Percentiles rank a stretch among this genome's conserved stretches.
Conservation (phyloP, 2,888 invertebrate species). For the Dynastes maya region DNA sequence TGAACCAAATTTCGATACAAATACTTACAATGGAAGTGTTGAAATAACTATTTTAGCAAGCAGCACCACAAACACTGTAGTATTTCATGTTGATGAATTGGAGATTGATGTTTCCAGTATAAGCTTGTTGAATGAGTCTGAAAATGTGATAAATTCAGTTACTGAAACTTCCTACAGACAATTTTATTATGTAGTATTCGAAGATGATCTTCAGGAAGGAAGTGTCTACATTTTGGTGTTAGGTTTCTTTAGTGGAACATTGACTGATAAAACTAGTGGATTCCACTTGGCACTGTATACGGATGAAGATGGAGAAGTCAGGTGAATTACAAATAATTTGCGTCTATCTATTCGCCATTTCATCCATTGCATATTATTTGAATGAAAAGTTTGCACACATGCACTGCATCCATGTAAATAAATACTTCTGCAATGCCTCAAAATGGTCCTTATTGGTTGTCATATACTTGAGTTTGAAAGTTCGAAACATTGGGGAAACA, state of each 20-base stretch:
- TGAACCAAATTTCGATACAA: conserved; percentile 43
- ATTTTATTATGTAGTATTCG: conserved; percentile 20
- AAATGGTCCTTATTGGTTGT: no score
- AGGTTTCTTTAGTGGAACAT: conserved; percentile 20
- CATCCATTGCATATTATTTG: no score
- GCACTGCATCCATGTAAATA: no score
- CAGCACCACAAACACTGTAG: conserved; percentile 3
- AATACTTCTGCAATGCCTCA: no score
- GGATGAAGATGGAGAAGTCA: conserved; percentile 14
- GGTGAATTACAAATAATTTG: neutral
- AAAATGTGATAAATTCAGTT: neutral
- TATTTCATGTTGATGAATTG: conserved; percentile 24
- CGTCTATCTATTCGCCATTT: no score
- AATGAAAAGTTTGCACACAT: no score
- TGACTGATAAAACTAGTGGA: conserved; percentile 35
- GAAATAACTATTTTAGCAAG: neutral
- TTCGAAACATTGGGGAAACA: no score
- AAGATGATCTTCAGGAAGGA: neutral
- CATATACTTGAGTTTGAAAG: no score
- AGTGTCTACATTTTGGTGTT: conserved; percentile 28
- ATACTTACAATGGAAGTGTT: conserved; percentile 31
- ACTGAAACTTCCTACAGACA: neutral
- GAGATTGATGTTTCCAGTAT: conserved; percentile 22
- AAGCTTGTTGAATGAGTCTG: conserved; percentile 2
- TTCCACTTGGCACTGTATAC: conserved; percentile 46